Base-by-base conservation (phyloP, 2,797 vertebrate species). In the Rhabdophis nuchalis region DNA sequence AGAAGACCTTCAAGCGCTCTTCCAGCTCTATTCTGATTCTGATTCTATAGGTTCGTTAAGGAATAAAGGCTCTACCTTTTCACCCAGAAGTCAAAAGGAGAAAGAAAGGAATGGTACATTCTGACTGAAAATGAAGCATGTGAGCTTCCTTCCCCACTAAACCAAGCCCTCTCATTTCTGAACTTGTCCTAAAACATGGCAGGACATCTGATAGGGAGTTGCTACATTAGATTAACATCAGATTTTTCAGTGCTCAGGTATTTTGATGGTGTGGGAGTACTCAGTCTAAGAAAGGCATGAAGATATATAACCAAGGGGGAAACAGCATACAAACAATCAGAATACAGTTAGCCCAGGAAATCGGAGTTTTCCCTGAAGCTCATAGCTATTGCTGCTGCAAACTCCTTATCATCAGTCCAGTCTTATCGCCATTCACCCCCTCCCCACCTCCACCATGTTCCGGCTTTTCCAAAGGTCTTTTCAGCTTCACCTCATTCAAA, bases 181-280 rank as follows among this genome's bases (percentile, higher is more conserved):
- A 95, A 94, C 94, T 93, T 93, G 91, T 95, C 94, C 95, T 95
- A 93, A 92, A 93, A 92, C 72, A 95, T 94, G 93, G 94, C 95
- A 96, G 95, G 94, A 96, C 96, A 95, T 93, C 92, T 91, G 89
- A 93, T 94, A 95, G 96, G 95, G 96, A 96, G 87, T 94, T 96
- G 96, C 96, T 96, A 96, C 95, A 94, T 96, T 96, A 96, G 96
- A 96, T 97, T 96, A 97, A 92, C 96, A 96, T 96, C 96, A 94
- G 96, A 96, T 97, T 96, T 96, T 96, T 96, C 95, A 95, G 95
- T 92, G 95, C 94, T 94, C 94, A 95, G 96, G 96, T 96, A 95
- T 95, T 96, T 96, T 95, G 95, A 89, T 96, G 95, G 94, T 93
- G 87, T 93, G 94, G 91, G 94, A 89, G 92, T 96, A 92, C 86